Evolutionary conservation across 2,113 vertebrate species (phyloP).

Genomic region (Morone chrysops): DNA sequence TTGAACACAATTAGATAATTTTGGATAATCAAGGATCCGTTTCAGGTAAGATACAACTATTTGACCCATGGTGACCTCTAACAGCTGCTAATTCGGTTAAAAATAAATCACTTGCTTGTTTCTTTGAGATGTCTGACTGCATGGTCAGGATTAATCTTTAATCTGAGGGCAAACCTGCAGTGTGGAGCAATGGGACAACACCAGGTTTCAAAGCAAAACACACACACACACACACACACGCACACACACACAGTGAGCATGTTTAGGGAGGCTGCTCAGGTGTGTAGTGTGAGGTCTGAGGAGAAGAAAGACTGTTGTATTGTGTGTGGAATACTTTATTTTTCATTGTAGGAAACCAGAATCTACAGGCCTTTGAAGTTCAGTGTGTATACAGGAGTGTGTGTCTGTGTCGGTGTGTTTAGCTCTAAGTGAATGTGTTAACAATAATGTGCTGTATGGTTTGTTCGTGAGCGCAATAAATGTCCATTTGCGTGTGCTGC

Average conservation of each 20-base stretch:
- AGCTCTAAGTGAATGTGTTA: background rate
- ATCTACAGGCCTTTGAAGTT: slow-evolving; percentile 50
- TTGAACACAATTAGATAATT: background rate
- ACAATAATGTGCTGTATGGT: background rate
- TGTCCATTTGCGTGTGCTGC: background rate
- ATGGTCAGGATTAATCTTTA: slow-evolving; percentile 37
- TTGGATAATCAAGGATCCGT: background rate
- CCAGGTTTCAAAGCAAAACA: slow-evolving; percentile 26
- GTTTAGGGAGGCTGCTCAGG: slow-evolving; percentile 42
- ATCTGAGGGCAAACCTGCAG: slow-evolving; percentile 40
- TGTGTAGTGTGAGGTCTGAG: slow-evolving; percentile 37
- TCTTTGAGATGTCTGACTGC: slow-evolving; percentile 10
- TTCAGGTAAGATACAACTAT: background rate
- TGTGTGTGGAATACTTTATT: slow-evolving; percentile 41
- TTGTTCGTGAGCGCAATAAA: too few relatives aligned
- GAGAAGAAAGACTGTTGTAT: slow-evolving; percentile 42
- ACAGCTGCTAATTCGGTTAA: slow-evolving; percentile 22
- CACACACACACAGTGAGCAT: slow-evolving; percentile 1
- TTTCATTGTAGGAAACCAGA: slow-evolving; percentile 41
- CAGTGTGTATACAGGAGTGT: background rate
- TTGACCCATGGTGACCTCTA: background rate
- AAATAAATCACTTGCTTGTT: slow-evolving; percentile 7
- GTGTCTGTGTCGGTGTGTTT: background rate
- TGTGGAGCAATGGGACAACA: slow-evolving; percentile 13
- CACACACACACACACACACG: slow-evolving; percentile 17